Base-by-base conservation (phyloP, 2,797 vertebrate species). In the Phrynocephalus forsythii region DNA sequence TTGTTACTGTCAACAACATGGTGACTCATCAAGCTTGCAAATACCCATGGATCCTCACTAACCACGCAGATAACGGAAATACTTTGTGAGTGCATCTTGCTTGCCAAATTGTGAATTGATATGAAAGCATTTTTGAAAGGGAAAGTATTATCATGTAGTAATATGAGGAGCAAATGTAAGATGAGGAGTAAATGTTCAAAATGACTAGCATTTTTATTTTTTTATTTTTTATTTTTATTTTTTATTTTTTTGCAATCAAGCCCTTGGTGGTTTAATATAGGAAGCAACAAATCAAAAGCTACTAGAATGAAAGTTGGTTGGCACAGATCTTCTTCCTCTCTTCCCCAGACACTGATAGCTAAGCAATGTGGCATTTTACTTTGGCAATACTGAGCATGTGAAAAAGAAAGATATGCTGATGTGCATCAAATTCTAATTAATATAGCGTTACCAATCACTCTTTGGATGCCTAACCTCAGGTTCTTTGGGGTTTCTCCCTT, bases 401-500 rank as follows among this genome's bases (percentile, higher is more conserved):
- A 33, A 66, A 82, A 89, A 30, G 16, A 79, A 80, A 86, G 38
- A 66, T 89, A 66, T 56, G 48, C 26, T 13, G 86, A 69, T 88
- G 44, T 92, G 89, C 84, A 85, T 82, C 1, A 44, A 89, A 60
- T 87, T 87, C 93, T 95, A 94, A 94, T 94, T 87, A 91, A 90
- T 88, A 77, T 77, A 91, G 80, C 91, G 85, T 92, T 94, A 82
- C 91, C 91, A 83, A 87, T 95, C 90, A 90, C 91, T 95, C 88
- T 11, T 93, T 92, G 91, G 90, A 91, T 82, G 85, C 91, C 88
- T 95, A 93, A 94, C 94, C 92, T 93, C 92, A 89, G 89, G 52
- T 87, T 87, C 71, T 81, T 75, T 3, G 6, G 38, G 6, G 67
- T 93, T 96, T 94, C 80, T 95, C 95, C 91, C 94, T 93, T 80